Percentiles rank a stretch among this genome's conserved stretches.
Evolutionary conservation across 1,140 invertebrate genomes (phyloP).

Genomic region (Apis dorsata): DNA sequence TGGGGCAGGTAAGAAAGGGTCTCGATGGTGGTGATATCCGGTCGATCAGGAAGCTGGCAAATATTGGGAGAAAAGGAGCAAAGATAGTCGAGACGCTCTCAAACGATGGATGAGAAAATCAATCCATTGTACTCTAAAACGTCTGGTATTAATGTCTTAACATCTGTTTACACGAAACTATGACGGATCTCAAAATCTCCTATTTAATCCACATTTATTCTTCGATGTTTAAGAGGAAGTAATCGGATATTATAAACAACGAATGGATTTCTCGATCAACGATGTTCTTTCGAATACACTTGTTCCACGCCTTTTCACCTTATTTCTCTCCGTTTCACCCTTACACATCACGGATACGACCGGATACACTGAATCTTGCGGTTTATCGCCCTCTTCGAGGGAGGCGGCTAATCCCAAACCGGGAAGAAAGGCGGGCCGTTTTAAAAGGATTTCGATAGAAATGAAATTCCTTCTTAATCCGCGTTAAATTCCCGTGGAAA

Average conservation of each 20-base stretch:
- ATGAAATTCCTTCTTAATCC: constrained; percentile 43
- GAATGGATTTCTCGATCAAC: background rate
- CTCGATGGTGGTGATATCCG: background rate
- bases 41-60: constrained; percentile 17
- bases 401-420: background rate
- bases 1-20: background rate
- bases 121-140: constrained; percentile 18
- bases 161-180: constrained; percentile 44
- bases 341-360: background rate
- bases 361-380: background rate
- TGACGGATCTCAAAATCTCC: constrained; percentile 26
- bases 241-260: constrained; percentile 56
- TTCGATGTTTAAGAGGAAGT: constrained; percentile 24
- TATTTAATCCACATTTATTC: constrained; percentile 23
- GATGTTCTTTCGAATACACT: background rate
- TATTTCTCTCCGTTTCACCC: background rate
- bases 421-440: background rate
- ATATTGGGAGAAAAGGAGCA: background rate
- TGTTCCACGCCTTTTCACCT: too few species aligned
- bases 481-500: constrained; percentile 18
- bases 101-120: constrained; percentile 17
- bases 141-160: constrained; percentile 35
- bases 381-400: background rate
- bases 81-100: background rate
- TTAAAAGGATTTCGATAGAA: constrained; percentile 25